A percentile compares a stretch with the other conserved stretches of the same genome.
These are phyloP conservation scores for Camponotus pennsylvanicus DNA, from an alignment of 1,140 invertebrate genomes.

Conservation along the genomic window DNA sequence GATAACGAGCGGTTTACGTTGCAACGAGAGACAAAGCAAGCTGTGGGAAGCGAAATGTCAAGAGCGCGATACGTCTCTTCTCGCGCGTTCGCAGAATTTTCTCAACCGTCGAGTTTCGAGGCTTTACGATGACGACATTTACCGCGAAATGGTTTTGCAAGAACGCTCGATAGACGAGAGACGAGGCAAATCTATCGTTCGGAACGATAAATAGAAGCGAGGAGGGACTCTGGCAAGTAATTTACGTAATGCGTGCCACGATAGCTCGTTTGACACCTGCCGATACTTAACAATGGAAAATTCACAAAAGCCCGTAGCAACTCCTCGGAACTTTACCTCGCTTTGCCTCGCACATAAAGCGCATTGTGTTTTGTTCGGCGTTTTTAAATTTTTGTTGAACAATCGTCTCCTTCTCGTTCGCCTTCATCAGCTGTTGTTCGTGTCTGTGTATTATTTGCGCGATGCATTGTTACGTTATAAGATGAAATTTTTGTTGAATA, in stretches of 20 bases:
- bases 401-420: constrained; percentile 6
- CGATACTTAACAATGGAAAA: constrained; percentile 70
- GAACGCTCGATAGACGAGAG: neutral
- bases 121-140: neutral
- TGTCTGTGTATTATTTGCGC: constrained; percentile 13
- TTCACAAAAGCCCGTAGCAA: constrained; percentile 54
- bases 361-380: constrained; percentile 14
- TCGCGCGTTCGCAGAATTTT: constrained; percentile 8
- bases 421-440: neutral
- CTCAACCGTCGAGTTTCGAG: constrained; percentile 22
- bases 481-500: neutral
- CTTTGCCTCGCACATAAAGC: constrained; percentile 35
- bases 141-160: neutral
- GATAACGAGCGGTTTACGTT: constrained; percentile 38
- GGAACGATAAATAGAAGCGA: constrained; percentile 57
- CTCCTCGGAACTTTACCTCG: constrained; percentile 30
- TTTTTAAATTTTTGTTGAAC: constrained; percentile 51
- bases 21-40: constrained; percentile 27
- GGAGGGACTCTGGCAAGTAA: constrained; percentile 41
- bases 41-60: constrained; percentile 45
- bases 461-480: neutral
- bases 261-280: constrained; percentile 68
- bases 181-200: constrained; percentile 31
- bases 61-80: constrained; percentile 28
- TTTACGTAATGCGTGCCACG: constrained; percentile 63